These are phyloP conservation scores for Calonectris borealis DNA, from an alignment of 2,113 vertebrate genomes.

Conservation along the genomic window DNA sequence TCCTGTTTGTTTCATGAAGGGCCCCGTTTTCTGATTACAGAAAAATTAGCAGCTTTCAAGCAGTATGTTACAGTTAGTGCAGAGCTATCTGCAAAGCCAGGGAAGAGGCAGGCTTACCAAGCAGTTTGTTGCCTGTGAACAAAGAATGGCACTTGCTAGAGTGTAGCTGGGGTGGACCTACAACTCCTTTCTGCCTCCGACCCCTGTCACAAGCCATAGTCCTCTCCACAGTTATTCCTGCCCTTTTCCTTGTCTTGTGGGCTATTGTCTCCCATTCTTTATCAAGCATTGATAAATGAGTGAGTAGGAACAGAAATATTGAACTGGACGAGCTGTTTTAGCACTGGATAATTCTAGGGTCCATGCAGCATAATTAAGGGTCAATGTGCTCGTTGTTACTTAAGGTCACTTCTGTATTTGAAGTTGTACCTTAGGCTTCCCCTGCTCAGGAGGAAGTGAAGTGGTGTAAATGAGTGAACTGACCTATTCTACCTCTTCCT, in stretches of 20 bases:
- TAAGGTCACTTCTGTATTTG: not conserved
- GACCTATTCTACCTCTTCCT: not conserved
- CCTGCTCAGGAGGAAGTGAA: not conserved
- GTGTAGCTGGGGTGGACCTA: not conserved
- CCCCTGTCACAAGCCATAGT: not conserved
- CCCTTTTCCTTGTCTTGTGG: not conserved
- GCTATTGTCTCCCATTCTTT: not conserved
- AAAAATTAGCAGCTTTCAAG: not conserved
- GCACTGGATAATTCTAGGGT: not conserved
- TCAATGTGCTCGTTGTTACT: not conserved
- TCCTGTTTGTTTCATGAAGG: not conserved
- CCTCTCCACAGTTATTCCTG: not conserved
- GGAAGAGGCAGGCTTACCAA: not conserved
- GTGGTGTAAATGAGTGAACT: not conserved
- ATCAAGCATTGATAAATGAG: not conserved
- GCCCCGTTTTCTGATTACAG: not conserved
- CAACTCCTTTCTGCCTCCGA: not conserved
- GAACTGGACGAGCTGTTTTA: not conserved
- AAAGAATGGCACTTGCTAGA: not conserved
- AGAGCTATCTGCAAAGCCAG: not conserved
- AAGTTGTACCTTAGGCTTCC: not conserved
- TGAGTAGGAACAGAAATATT: not conserved
- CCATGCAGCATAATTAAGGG: not conserved
- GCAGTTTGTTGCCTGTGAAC: not conserved
- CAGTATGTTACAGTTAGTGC: not conserved